Base-by-base conservation (phyloP, 2,888 invertebrate species). In the Macrophya alboannulata region DNA sequence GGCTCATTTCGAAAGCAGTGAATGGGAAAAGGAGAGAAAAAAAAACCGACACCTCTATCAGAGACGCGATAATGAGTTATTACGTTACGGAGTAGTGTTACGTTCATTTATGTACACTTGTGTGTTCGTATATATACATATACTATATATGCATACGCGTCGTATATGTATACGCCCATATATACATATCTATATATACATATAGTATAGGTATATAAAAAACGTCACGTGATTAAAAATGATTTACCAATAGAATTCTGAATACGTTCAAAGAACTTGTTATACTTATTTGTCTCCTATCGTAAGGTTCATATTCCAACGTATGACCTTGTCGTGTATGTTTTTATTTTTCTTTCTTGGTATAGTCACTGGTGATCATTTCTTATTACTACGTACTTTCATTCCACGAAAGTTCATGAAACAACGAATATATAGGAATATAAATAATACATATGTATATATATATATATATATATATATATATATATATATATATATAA, bases 251-350 rank as follows among this genome's bases (percentile, higher is more conserved):
- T 62, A 51, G 62, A 17, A 55, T 77, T 51, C 31, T 48, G 55
- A 17, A 55, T 37, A 77, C 77, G 77, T 55, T 77, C 59, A 62
- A 62, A 62, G 40, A 81, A 81, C 81, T 62, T 59, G 62, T 45
- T 45, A 21, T 21, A 40, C 9, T 15, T 62, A 48, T 40, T 62
- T 21, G 6, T 37, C 45, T 45, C 12, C 6, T 55, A 77, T 77
- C 17, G 77, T 37, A 77, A 77, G 77, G 77, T 31, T 45, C 72
- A 74, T 74, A 45, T 74, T 77, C 55, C 77, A 77, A 77, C 81
- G 40, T 43, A 81, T 62, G 62, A 81, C 81, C 81, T 81, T 81
- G 81, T 21, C n/a, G 31, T 77, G 21, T 17, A 10, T 77, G 25
- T 51, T 21, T 48, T 48, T 12, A 48, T 76, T 48, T 31, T 48